These are phyloP conservation scores for Digitonthophagus gazella DNA, from an alignment of 2,888 invertebrate genomes.

Conservation along the genomic window DNA sequence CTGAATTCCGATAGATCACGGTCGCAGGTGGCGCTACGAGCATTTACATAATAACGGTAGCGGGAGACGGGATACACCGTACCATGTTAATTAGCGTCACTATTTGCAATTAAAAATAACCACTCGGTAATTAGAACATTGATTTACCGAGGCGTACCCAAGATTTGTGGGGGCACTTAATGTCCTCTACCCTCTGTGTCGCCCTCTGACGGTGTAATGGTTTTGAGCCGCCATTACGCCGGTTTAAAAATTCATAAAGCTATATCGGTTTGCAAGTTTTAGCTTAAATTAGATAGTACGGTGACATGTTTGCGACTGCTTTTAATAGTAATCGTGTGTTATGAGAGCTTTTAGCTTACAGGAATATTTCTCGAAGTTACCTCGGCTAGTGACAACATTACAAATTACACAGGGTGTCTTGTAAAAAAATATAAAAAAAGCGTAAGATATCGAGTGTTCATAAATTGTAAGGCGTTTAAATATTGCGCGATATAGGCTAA, in stretches of 20 bases:
- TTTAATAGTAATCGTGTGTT: neutral
- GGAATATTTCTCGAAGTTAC: no score
- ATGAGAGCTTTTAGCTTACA: neutral
- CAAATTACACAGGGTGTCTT: no score
- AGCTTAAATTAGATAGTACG: neutral
- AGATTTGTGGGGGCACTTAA: constrained; percentile 31
- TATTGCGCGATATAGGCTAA: no score
- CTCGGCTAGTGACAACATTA: no score
- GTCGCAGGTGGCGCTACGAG: constrained; percentile 25
- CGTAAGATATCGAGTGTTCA: no score
- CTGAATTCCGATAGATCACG: constrained; percentile 28
- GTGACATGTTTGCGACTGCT: neutral
- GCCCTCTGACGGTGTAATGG: neutral
- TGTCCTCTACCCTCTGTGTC: neutral
- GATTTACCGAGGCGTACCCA: constrained; percentile 33
- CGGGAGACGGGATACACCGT: constrained; percentile 26
- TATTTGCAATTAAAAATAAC: constrained; percentile 42
- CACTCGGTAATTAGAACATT: constrained; percentile 37
- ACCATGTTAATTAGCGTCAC: constrained; percentile 39
- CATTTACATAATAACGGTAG: constrained; percentile 33
- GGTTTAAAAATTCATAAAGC: constrained; percentile 7
- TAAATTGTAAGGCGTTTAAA: no score
- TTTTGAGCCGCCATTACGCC: constrained; percentile 2
- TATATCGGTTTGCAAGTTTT: neutral
- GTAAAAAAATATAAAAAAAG: no score